Evolutionary conservation across 2,888 invertebrate genomes (phyloP), one percentile per base, ranked within the genome.

Genomic region (Lithophane semibrunnea): DNA sequence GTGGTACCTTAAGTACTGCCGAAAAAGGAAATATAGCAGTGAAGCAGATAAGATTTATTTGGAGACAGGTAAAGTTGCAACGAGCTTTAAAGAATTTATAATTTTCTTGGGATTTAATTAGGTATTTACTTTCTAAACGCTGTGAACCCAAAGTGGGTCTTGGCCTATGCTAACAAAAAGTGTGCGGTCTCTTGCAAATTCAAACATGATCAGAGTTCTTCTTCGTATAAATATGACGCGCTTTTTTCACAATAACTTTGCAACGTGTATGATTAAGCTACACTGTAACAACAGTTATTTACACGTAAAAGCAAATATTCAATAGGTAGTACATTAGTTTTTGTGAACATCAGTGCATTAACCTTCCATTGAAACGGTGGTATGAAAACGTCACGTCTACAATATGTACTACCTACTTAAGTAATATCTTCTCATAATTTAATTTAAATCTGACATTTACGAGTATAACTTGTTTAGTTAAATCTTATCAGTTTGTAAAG

Each of bases 371-470:
- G 24, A 74, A 79, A 63, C 72, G 66, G 71, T 78, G 73, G 63
- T 77, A 75, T 77, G 58, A 76, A 79, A 85, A 85, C 79, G 75
- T 82, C 77, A 80, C 74, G 61, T 84, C 52, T 44, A 56, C 58
- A 44, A n/a, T 64, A 29, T 21, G 37, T 60, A 64, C 42, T 60
- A 60, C 24, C 8, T n/a, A 75, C 70, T 77, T 85, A 73, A 24
- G 42, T 79, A 78, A 86, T 66, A 61, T 16, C 18, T 54, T 21
- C 64, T 70, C 67, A 70, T 79, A 77, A 79, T 83, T 75, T 75
- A 73, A 81, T 83, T 80, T 68, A 68, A 80, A 85, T 73, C 76
- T 78, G 79, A 79, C 86, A 67, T 77, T 75, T 79, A 79, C 76
- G 52, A 54, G 37, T 42, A 47, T 56, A 76, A 76, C 61, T 75